phyloP scores from a whole-genome alignment of 2,888 invertebrate species.

The Cosmorhoe ocellata region DNA sequence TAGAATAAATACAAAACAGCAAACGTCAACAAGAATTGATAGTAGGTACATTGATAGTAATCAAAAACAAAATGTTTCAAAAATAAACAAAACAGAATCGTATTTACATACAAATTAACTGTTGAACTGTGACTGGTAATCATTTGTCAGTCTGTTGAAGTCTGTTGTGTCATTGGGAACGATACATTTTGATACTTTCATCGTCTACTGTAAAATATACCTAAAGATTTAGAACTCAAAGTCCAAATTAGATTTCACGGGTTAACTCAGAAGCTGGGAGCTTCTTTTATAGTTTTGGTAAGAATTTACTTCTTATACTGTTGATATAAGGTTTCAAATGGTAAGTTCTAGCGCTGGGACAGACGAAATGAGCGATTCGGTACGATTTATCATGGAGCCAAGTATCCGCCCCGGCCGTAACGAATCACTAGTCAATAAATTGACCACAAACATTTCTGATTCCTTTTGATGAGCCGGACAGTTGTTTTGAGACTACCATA shows the following conservation, averaged over 20 bases:
- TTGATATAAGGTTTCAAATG: slow-evolving; percentile 43
- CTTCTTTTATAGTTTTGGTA: slow-evolving; percentile 13
- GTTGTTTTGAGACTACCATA: slow-evolving; percentile 52
- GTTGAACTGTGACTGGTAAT: slow-evolving; percentile 71
- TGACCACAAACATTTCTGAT: slow-evolving; percentile 75
- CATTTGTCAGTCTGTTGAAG: slow-evolving; percentile 75
- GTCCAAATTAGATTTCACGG: slow-evolving; percentile 48
- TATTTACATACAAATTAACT: slow-evolving; percentile 78
- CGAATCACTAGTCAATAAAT: slow-evolving; percentile 80
- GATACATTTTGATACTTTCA: slow-evolving; percentile 43
- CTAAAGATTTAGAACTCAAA: slow-evolving; percentile 41
- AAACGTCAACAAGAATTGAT: too few relatives aligned
- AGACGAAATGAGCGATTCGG: slow-evolving; percentile 65
- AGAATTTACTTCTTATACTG: slow-evolving; percentile 39
- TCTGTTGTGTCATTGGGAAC: slow-evolving; percentile 70
- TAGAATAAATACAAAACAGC: too few relatives aligned
- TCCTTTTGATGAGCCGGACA: slow-evolving; percentile 73
- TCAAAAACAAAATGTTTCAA: slow-evolving; percentile 37
- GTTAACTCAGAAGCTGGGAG: slow-evolving; percentile 13
- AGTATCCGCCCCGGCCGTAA: slow-evolving; percentile 79
- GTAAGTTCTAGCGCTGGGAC: slow-evolving; percentile 27
- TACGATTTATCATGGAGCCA: slow-evolving; percentile 77
- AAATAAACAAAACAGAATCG: slow-evolving; percentile 47
- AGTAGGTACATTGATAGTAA: slow-evolving; percentile 20
- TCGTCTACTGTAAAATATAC: slow-evolving; percentile 43